Percentiles rank a stretch among this genome's conserved stretches.
These are phyloP conservation scores for Piscicola geometra DNA, from an alignment of 2,888 invertebrate species.

Conservation along the genomic window DNA sequence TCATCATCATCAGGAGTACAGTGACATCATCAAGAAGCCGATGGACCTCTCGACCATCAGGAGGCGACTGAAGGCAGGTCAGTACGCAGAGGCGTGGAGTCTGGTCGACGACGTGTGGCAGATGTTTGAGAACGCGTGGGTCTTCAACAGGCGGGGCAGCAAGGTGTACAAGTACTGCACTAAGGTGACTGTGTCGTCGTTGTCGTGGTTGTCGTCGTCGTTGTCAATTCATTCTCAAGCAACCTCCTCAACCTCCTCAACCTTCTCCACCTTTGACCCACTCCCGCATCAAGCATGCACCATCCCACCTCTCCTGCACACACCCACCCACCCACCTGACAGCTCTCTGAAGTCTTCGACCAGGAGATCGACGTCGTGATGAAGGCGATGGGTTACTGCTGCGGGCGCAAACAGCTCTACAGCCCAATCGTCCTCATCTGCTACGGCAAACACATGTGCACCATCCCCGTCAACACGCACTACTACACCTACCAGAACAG, in stretches of 20 bases:
- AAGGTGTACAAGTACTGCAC: conserved; percentile 95
- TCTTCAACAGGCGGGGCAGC: conserved; percentile 95
- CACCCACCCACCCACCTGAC: conserved; percentile 42
- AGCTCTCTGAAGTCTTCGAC: conserved; percentile 96
- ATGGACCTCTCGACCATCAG: conserved; percentile 95
- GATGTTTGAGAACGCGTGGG: conserved; percentile 99
- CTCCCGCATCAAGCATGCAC: no score
- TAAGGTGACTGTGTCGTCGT: conserved; percentile 69
- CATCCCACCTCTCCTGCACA: no score
- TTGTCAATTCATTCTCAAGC: background rate
- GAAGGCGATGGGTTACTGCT: conserved; percentile 95
- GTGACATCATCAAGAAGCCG: conserved; percentile 89
- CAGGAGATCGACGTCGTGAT: conserved; percentile 96
- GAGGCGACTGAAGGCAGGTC: conserved; percentile 82
- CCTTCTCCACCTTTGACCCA: no score
- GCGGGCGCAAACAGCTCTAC: conserved; percentile 94
- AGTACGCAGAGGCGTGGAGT: conserved; percentile 95
- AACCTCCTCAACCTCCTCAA: background rate
- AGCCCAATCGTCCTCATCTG: conserved; percentile 98
- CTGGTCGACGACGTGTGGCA: conserved; percentile 99
- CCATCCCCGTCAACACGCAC: conserved; percentile 94
- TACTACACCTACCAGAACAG: conserved; percentile 97
- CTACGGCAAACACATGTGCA: conserved; percentile 88
- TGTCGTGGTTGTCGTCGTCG: background rate
- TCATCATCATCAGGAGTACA: conserved; percentile 72